Evolutionary conservation across 1,140 invertebrate species (phyloP).

Genomic region (Leptinotarsa defecta): DNA sequence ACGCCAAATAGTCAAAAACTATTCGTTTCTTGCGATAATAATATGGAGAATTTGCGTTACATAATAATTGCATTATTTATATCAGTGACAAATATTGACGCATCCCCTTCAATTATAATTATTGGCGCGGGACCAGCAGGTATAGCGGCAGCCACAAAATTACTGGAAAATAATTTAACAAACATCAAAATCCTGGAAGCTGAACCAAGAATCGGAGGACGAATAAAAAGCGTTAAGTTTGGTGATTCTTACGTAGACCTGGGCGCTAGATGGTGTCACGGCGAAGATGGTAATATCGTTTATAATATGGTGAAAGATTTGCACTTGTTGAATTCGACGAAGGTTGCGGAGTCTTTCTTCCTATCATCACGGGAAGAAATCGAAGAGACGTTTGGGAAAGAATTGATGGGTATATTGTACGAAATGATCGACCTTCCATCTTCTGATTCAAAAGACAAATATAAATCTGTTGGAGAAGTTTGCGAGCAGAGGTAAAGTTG

Average conservation of each 20-base stretch:
- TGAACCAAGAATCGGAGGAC: conserved; percentile 70
- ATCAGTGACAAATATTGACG: not conserved
- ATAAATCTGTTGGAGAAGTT: not conserved
- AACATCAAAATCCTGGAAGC: conserved; percentile 70
- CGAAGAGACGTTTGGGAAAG: not conserved
- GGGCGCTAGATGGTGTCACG: conserved; percentile 80
- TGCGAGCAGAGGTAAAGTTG: not conserved
- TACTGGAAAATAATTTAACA: conserved; percentile 59
- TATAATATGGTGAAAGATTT: conserved; percentile 67
- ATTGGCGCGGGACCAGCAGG: conserved; percentile 65
- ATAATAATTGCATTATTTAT: not conserved
- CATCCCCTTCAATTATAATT: conserved; percentile 52
- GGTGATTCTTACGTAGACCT: conserved; percentile 71
- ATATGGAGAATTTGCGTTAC: not conserved
- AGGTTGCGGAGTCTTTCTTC: not conserved
- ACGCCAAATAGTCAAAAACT: no score
- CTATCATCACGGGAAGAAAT: not conserved
- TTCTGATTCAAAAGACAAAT: no score
- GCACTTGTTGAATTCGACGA: not conserved
- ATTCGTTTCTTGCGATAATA: not conserved
- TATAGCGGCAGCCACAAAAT: conserved; percentile 62
- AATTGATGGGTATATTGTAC: not conserved
- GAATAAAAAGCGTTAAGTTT: conserved; percentile 65
- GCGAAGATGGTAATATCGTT: conserved; percentile 72
- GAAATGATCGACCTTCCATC: not conserved